Conservation (phyloP, 2,888 invertebrate genomes). For the Drosophila putrida region DNA sequence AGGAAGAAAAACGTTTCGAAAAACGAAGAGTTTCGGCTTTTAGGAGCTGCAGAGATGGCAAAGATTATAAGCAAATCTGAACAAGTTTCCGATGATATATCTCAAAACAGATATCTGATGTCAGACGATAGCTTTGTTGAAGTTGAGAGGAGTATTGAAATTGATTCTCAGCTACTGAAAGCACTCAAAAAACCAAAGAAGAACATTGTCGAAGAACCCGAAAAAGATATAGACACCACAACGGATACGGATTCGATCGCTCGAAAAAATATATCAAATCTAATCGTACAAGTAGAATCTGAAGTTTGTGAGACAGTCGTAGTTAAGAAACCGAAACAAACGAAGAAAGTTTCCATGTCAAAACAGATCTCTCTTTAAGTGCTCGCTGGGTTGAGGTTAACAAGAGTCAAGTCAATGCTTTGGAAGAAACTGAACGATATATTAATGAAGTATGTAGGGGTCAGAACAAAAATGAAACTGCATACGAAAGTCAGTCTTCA, state of each 20-base stretch:
- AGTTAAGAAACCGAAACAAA: not conserved
- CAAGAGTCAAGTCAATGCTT: constrained; percentile 35
- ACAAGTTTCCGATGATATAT: not conserved
- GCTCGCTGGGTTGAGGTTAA: constrained; percentile 66
- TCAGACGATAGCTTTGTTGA: constrained; percentile 3
- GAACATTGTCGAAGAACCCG: not conserved
- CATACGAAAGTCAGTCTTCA: not conserved
- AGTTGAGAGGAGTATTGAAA: not conserved
- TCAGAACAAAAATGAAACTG: not conserved
- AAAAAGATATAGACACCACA: not conserved
- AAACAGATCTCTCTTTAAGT: constrained; percentile 42
- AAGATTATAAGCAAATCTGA: not conserved
- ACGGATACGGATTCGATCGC: constrained; percentile 13
- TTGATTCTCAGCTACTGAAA: not conserved
- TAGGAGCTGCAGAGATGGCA: not conserved
- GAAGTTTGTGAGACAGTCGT: not conserved
- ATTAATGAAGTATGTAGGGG: constrained; percentile 32
- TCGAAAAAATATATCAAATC: constrained; percentile 1
- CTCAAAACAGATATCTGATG: not conserved
- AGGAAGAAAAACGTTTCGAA: constrained; percentile 4
- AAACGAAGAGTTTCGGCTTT: constrained; percentile 7
- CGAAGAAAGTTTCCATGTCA: not conserved
- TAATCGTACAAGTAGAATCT: not conserved
- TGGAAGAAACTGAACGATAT: constrained; percentile 57
- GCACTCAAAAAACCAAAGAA: constrained; percentile 5